phyloP scores from a whole-genome alignment of 2,888 invertebrate genomes.

The Hypena proboscidalis region DNA sequence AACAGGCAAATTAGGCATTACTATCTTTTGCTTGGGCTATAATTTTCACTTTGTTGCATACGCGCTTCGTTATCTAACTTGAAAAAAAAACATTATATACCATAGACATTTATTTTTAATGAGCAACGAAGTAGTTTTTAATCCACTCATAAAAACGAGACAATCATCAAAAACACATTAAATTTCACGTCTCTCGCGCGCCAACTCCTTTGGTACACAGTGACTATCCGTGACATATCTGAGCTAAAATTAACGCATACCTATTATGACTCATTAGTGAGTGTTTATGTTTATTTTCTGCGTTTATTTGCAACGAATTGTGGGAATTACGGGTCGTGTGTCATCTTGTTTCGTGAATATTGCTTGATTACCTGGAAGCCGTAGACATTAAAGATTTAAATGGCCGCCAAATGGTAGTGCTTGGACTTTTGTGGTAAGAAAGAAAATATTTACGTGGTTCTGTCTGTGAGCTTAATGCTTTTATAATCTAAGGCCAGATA shows the following conservation, averaged over 20 bases:
- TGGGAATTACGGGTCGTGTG: constrained; percentile 5
- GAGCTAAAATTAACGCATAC: constrained; percentile 41
- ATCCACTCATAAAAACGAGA: constrained; percentile 22
- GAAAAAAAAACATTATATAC: too few relatives aligned
- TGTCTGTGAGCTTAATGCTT: too few relatives aligned
- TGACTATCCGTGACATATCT: constrained; percentile 25
- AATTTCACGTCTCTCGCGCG: constrained; percentile 22
- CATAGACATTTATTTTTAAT: constrained; percentile 3
- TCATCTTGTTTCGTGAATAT: not conserved
- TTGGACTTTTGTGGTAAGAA: too few relatives aligned
- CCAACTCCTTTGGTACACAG: constrained; percentile 19
- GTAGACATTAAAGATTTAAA: too few relatives aligned
- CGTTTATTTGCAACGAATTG: constrained; percentile 39
- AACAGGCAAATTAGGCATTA: too few relatives aligned
- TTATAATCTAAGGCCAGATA: too few relatives aligned
- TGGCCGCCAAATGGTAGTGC: too few relatives aligned
- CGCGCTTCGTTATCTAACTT: too few relatives aligned
- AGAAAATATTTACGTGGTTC: too few relatives aligned
- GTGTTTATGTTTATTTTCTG: constrained; percentile 27
- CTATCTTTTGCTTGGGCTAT: too few relatives aligned
- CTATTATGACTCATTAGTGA: constrained; percentile 43
- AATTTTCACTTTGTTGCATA: too few relatives aligned
- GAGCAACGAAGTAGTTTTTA: constrained; percentile 7
- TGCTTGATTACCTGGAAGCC: too few relatives aligned
- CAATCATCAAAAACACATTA: constrained; percentile 38